Percentiles rank a stretch among this genome's conserved stretches.
Conservation (phyloP, 2,797 vertebrate species). For the Carduelis carduelis region DNA sequence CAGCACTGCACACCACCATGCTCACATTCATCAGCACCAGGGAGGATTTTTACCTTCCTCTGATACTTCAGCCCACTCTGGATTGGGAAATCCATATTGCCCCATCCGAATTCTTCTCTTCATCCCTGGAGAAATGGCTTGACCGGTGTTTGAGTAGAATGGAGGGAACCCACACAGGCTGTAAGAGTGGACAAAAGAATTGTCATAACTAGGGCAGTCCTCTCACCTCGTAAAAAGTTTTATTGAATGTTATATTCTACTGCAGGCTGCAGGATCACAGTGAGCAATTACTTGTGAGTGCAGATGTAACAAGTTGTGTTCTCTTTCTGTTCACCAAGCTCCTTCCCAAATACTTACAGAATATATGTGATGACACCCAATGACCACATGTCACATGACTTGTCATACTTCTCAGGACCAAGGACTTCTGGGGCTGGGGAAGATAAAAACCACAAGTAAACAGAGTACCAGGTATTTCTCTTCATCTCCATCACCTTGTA, state of each 20-base stretch:
- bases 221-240: background rate
- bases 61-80: constrained; percentile 95
- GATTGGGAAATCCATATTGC: constrained; percentile 94
- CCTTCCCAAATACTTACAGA: constrained; percentile 84
- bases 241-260: background rate
- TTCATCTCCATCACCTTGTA: background rate
- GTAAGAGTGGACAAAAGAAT: background rate
- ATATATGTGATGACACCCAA: constrained; percentile 98
- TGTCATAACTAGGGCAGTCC: background rate
- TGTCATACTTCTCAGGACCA: constrained; percentile 98
- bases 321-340: background rate
- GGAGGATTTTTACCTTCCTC: constrained; percentile 83
- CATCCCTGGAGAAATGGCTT: constrained; percentile 98
- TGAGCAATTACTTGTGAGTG: background rate
- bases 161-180: constrained; percentile 96
- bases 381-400: constrained; percentile 99
- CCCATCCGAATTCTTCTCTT: constrained; percentile 96
- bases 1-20: background rate
- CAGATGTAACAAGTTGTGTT: background rate
- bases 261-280: background rate
- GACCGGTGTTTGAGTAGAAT: constrained; percentile 97
- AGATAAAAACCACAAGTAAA: background rate
- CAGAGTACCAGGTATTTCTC: background rate
- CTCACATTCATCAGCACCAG: background rate
- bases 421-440: constrained; percentile 92